Evolutionary conservation across 2,888 invertebrate genomes (phyloP), one percentile per base, ranked within the genome.

Genomic region (Erannis defoliaria): DNA sequence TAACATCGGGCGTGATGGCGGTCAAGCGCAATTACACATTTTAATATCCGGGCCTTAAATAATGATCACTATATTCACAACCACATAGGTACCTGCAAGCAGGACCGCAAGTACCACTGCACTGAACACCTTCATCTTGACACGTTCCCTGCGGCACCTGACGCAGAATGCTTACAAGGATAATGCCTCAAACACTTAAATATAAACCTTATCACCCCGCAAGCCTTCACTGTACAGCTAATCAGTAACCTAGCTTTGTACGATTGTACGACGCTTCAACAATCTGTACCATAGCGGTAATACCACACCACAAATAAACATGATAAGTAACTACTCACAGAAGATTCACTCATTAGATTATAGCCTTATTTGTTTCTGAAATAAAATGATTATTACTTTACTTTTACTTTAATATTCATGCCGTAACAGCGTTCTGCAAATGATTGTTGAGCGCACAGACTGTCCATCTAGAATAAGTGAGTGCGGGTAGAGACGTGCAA

Each of bases 31-130:
- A 33, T 5, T n/a, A n/a, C n/a, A n/a, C n/a, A n/a, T n/a, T n/a
- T n/a, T n/a, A n/a, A n/a, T n/a, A n/a, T n/a, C n/a, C n/a, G n/a
- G n/a, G n/a, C n/a, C n/a, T n/a, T 6, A 16, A 3, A 19, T 10
- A 19, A 18, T n/a, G 12, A 12, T 5, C 40, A 40, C 40, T 40
- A 19, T n/a, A 23, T 23, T 38, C 38, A 38, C 38, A 1, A 18
- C 1, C 29, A n/a, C 9, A 19, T 5, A 18, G 3, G 43, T 56
- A 70, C 70, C 70, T 70, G 70, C 60, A 2, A 70, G 51, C 56
- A 70, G 51, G 26, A 66, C 12, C 12, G 50, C 38, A 48, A 56
- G 55, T 54, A 66, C 26, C 23, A 64, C 55, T 21, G 43, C 40
- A 29, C 37, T 37, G 4, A 59, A n/a, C 43, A 50, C 16, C 45